Evolutionary conservation across 2,113 vertebrate species (phyloP), one percentile per base, ranked within the genome.

Genomic region (Otolemur garnettii): DNA sequence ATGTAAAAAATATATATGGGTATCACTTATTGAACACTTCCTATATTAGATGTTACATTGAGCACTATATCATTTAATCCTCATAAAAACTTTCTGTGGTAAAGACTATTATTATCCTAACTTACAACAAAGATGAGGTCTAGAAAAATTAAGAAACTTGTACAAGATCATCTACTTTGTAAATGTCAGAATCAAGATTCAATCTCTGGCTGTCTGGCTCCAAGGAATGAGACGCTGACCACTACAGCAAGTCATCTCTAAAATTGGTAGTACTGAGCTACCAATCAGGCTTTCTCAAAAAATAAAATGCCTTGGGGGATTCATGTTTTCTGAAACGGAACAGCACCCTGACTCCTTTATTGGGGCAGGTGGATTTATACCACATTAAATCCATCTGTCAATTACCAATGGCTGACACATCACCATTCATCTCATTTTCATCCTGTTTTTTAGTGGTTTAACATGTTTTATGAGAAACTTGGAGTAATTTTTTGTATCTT

Each of bases 301-400:
- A 91, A 64, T 57, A 87, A 93, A 96, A 77, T 88, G 26, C 6
- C 15, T 91, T 60, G 19, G 13, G 35, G 10, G 83, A 86, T 79
- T 92, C 18, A 15, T 26, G 9, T 15, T 72, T 83, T 71, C 79
- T 83, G 42, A 69, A 82, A 15, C 90, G 86, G 38, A 75, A 59
- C 22, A 35, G 26, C 7, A 81, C 24, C 21, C 72, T 72, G 53
- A 84, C 82, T 78, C 45, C 18, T 71, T 91, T 89, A 64, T 90
- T 75, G 45, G 3, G 2, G 53, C 42, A 50, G 4, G 45, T 33
- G 19, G 59, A 81, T 81, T 90, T 87, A 62, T 64, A 35, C 4
- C 24, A n/a, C 30, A 79, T 66, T 45, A 66, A 95, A 83, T 3
- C 26, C 15, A 95, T 30, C 19, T 89, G 91, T 88, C 78, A 80